Evolutionary conservation across 2,113 vertebrate species (phyloP), one percentile per base, ranked within the genome.

Genomic region (Psettodes erumei): DNA sequence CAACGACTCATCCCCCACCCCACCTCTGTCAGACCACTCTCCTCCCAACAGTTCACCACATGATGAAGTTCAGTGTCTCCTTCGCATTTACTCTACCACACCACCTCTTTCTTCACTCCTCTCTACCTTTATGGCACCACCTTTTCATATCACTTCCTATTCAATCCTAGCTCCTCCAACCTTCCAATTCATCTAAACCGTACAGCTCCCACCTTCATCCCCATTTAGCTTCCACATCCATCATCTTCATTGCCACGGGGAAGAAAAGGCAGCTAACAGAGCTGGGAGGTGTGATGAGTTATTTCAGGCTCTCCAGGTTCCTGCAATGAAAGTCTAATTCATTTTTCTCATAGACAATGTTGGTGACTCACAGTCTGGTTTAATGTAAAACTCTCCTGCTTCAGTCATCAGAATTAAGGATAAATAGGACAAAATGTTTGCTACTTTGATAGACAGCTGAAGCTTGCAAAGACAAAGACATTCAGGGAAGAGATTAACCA

Each of bases 231-330:
- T 61, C 33, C 19, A 45, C 56, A 55, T 71, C 23, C 40, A 50
- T 15, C 58, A 33, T 53, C 7, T 0, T 19, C 21, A 63, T 64
- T 75, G 55, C 74, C 64, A 50, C 1, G 16, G 65, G 30, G 19
- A 68, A 60, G 65, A 65, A 71, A 86, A 68, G 28, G 51, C 62
- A 71, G 82, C 70, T 8, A n/a, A 33, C 13, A 25, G 23, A 27
- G 48, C 23, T 25, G 45, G 12, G 23, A 51, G 15, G 21, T 27
- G 21, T 27, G 47, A 23, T 2, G 21, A 25, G 21, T 21, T 50
- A 50, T 50, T 50, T 50, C 45, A 11, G 45, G n/a, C n/a, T 21
- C 8, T 51, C 11, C 23, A 27, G 23, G 23, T 48, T 48, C n/a
- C n/a, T n/a, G n/a, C n/a, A n/a, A n/a, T n/a, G n/a, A n/a, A n/a